Evolutionary conservation across 2,797 vertebrate species (phyloP).

Genomic region (Phylloscopus collybita): DNA sequence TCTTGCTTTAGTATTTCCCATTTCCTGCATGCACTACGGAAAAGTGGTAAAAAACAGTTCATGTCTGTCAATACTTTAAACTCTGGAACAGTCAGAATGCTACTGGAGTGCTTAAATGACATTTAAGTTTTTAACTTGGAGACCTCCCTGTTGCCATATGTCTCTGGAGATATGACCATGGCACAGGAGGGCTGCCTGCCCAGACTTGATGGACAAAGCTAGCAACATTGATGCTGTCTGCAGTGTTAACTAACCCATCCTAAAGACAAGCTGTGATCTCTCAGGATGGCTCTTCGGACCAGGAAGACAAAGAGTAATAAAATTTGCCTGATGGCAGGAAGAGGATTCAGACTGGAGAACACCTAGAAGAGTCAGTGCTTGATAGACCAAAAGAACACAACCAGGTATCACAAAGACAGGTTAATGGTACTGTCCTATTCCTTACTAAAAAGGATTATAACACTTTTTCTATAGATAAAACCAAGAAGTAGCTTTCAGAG

Average conservation of each 20-base stretch:
- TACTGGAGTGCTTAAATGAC: neutral
- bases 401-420: neutral
- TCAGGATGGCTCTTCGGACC: neutral
- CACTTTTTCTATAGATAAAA: neutral
- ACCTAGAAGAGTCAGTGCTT: neutral
- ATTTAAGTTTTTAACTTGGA: neutral
- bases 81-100: neutral
- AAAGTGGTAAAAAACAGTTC: neutral
- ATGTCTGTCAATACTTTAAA: neutral
- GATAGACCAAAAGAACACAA: neutral
- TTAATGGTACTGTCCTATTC: neutral
- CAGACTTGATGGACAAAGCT: neutral
- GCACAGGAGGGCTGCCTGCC: neutral
- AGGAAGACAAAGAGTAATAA: neutral
- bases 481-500: neutral
- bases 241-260: neutral
- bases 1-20: slow-evolving; percentile 93
- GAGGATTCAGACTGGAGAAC: neutral
- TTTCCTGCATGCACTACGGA: slow-evolving; percentile 94
- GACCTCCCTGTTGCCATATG: rapidly evolving
- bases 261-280: neutral
- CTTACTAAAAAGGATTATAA: neutral
- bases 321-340: neutral
- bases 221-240: neutral
- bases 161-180: rapidly evolving